A percentile compares a stretch with the other conserved stretches of the same genome.
These are phyloP conservation scores for Drosophila hydei DNA, from an alignment of 1,140 invertebrate species.

Conservation along the genomic window DNA sequence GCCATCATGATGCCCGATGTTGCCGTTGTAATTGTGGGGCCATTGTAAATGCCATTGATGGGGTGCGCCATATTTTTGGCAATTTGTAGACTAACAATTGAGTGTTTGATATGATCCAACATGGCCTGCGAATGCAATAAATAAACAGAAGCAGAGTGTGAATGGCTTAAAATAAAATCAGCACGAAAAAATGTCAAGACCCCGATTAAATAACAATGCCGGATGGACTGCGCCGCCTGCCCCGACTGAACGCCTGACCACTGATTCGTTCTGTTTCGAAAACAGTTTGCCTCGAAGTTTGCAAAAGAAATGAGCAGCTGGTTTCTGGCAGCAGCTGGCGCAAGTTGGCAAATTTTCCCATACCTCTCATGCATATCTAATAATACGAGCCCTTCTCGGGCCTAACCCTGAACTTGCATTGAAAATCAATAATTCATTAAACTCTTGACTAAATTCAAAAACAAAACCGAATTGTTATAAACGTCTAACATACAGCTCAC, in stretches of 20 bases:
- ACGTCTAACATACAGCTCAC: background rate
- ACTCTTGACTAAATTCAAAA: background rate
- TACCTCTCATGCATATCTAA: conserved; percentile 46
- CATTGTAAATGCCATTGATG: conserved; percentile 92
- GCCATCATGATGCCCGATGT: conserved; percentile 8
- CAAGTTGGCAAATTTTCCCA: conserved; percentile 33
- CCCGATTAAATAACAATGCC: conserved; percentile 32
- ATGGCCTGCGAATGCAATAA: conserved; percentile 87
- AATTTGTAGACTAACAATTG: conserved; percentile 98
- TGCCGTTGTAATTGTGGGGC: conserved; percentile 75
- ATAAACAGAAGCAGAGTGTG: background rate
- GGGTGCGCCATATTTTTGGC: conserved; percentile 97
- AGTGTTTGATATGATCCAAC: conserved; percentile 97
- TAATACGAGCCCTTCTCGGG: conserved; percentile 13
- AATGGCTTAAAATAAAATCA: background rate
- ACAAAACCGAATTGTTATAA: background rate
- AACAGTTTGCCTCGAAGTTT: conserved; percentile 39
- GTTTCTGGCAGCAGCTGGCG: conserved; percentile 36
- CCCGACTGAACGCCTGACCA: background rate
- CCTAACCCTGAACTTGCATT: conserved; percentile 73
- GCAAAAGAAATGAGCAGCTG: conserved; percentile 50
- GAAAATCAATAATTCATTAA: conserved; percentile 59
- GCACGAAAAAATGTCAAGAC: conserved; percentile 30
- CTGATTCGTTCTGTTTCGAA: conserved; percentile 12
- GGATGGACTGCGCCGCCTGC: background rate